Base-by-base conservation (phyloP, 2,888 invertebrate genomes). In the Agonopterix alstromeriana region DNA sequence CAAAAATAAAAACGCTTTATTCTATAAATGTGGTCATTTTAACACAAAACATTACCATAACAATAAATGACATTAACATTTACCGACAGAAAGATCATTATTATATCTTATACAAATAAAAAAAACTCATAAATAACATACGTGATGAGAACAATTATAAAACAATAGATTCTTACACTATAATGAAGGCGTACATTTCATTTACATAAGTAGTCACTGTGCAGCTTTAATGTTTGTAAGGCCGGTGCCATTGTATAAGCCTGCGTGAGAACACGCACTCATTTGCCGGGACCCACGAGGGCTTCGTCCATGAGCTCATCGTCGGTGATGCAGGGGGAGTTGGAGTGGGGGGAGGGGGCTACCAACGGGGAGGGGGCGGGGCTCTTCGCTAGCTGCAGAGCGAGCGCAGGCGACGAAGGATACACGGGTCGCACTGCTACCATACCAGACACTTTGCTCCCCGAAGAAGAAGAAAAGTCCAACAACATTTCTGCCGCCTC, bases 261-360 rank as follows among this genome's bases (percentile, higher is more conserved):
- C 38, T 10, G n/a, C 10, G 38, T 10, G 38, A 38, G n/a, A 10
- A 38, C 38, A 8, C 12, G 42, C 11, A 61, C 67, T 91, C 90
- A 94, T 90, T 94, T 94, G 42, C 94, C 93, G 65, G 94, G 90
- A 8, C 94, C 94, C 47, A 95, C 93, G 45, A 96, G 83, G 5
- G 95, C 95, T 73, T 95, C 96, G 76, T 97, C 96, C 94, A 96
- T 96, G 12, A 96, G 91, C 68, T 97, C 97, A 75, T 97, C 97
- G 70, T 97, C 97, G 43, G 96, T 95, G 61, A 95, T 94, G 63
- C 94, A 94, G 11, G 95, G 94, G 5, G 95, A 94, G 59, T 93
- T 92, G 27, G 94, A 90, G 67, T 90, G 90, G n/a, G 90, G 90
- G 5, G 94, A 94, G 4, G 93, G 92, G 45, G 92, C 91, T 42